Conservation (phyloP, 2,888 invertebrate genomes). For the Drosophila monieri region DNA sequence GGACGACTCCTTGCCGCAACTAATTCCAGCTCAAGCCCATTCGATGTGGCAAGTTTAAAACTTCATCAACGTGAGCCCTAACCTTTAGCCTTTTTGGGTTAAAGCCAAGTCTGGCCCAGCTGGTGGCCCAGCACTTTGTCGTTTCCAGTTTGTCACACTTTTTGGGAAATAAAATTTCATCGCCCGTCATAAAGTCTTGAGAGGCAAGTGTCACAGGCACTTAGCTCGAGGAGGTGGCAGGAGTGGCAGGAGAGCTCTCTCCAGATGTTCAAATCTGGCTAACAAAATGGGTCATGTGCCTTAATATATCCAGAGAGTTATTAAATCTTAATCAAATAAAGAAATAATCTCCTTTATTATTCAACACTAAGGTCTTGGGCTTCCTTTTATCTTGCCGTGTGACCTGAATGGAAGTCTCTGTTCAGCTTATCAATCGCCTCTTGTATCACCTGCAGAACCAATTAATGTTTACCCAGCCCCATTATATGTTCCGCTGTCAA, state of each 20-base stretch:
- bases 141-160: slow-evolving; percentile 53
- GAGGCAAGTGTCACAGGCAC: slow-evolving; percentile 70
- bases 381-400: slow-evolving; percentile 1
- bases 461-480: slow-evolving; percentile 37
- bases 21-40: slow-evolving; percentile 57
- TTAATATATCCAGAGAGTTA: not conserved
- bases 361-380: not conserved
- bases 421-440: slow-evolving; percentile 13
- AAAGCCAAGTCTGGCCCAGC: slow-evolving; percentile 12
- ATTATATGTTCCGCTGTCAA: slow-evolving; percentile 24
- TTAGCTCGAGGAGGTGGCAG: slow-evolving; percentile 36
- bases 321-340: no score
- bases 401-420: not conserved
- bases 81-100: slow-evolving; percentile 26
- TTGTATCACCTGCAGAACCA: slow-evolving; percentile 14
- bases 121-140: slow-evolving; percentile 42
- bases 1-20: slow-evolving; percentile 39
- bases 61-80: slow-evolving; percentile 34
- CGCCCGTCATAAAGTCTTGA: slow-evolving; percentile 57
- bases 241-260: slow-evolving; percentile 30
- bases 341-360: no score
- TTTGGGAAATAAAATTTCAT: slow-evolving; percentile 52
- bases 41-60: slow-evolving; percentile 61
- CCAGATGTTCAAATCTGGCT: slow-evolving; percentile 6
- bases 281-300: slow-evolving; percentile 21